These are phyloP conservation scores for Cyrtorhinus lividipennis DNA, from an alignment of 1,140 invertebrate genomes.

Conservation along the genomic window DNA sequence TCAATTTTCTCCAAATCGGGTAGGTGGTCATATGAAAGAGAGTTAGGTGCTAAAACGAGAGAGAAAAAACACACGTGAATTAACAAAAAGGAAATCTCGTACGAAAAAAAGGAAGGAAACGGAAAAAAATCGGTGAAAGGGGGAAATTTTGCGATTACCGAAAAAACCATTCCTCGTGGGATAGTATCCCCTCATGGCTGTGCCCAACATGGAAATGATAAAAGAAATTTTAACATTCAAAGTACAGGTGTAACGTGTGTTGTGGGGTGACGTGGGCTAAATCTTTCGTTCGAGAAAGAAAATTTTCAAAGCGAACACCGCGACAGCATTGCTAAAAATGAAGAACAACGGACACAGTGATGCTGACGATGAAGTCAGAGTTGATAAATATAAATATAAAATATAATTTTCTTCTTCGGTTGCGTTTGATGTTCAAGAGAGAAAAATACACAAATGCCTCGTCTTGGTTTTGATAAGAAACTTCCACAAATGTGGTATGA, in stretches of 20 bases:
- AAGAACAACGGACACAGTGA: constrained; percentile 1
- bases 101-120: constrained; percentile 10
- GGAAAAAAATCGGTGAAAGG: background rate
- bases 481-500: too few relatives aligned
- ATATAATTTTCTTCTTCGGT: too few relatives aligned
- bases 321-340: background rate
- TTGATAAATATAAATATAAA: too few relatives aligned
- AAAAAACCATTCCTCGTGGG: constrained; percentile 18
- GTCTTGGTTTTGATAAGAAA: too few relatives aligned
- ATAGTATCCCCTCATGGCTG: constrained; percentile 11
- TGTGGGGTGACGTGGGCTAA: background rate
- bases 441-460: too few relatives aligned
- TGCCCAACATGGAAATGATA: constrained; percentile 19
- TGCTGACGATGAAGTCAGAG: too few relatives aligned
- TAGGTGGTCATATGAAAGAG: constrained; percentile 26
- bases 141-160: too few relatives aligned
- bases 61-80: constrained; percentile 22
- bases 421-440: too few relatives aligned
- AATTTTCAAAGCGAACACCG: background rate
- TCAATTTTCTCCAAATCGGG: constrained; percentile 28
- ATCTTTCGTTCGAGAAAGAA: too few relatives aligned
- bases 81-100: constrained; percentile 11
- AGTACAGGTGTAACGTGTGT: background rate
- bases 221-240: background rate
- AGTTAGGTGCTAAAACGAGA: constrained; percentile 26